A percentile compares a stretch with the other conserved stretches of the same genome.
These are phyloP conservation scores for Drosophila sechellia DNA, from an alignment of 1,140 invertebrate species.

Conservation along the genomic window DNA sequence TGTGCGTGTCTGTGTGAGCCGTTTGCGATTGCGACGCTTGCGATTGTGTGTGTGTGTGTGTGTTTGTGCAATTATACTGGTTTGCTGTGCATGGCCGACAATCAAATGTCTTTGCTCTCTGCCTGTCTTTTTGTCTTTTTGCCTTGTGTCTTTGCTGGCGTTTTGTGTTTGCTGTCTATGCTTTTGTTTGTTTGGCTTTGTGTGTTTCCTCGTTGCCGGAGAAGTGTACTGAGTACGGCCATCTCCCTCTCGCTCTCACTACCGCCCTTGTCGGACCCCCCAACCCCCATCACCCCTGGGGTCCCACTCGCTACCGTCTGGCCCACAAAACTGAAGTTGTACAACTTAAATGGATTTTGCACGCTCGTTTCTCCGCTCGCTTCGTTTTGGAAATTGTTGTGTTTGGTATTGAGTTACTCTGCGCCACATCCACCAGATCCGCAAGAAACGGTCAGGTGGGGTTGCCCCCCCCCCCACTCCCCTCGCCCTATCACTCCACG, in stretches of 20 bases:
- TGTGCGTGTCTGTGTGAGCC: constrained; percentile 19
- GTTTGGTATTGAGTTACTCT: constrained; percentile 58
- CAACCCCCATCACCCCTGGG: too few relatives aligned
- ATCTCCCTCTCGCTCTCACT: neutral
- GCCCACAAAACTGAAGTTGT: constrained; percentile 33
- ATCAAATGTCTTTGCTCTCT: constrained; percentile 58
- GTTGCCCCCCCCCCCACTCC: too few relatives aligned
- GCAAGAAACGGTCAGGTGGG: constrained; percentile 4
- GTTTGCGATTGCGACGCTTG: constrained; percentile 36
- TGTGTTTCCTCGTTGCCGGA: constrained; percentile 11
- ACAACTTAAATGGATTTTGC: constrained; percentile 70
- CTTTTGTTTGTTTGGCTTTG: constrained; percentile 31
- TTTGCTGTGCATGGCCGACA: constrained; percentile 74
- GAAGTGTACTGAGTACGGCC: constrained; percentile 21
- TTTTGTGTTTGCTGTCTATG: constrained; percentile 19
- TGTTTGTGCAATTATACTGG: constrained; percentile 77
- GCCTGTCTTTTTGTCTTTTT: constrained; percentile 17
- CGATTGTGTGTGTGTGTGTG: constrained; percentile 42
- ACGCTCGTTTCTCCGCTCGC: constrained; percentile 50
- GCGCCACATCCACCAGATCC: constrained; percentile 47
- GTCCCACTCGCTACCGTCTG: neutral
- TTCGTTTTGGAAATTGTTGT: constrained; percentile 30
- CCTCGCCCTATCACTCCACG: too few relatives aligned
- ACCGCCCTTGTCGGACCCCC: neutral
- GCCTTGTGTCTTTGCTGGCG: constrained; percentile 39